A percentile compares a stretch with the other conserved stretches of the same genome.
Evolutionary conservation across 1,140 invertebrate species (phyloP).

Genomic region (Trachelipus rathkii): DNA sequence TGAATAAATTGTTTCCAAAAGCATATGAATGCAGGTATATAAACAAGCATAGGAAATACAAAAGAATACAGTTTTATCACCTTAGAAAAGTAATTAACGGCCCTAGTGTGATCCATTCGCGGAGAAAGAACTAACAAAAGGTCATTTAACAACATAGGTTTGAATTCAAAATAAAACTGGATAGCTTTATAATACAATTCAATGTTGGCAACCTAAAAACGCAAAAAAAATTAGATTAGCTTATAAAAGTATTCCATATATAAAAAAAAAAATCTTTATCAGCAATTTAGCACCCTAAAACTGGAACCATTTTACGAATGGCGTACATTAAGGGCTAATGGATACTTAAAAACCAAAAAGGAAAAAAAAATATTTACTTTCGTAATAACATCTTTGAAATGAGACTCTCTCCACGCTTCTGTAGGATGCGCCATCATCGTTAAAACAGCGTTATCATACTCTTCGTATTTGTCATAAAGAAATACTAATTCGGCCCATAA

Average conservation of each 20-base stretch:
- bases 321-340: too few relatives aligned
- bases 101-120: conserved; percentile 93
- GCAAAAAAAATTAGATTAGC: conserved; percentile 3
- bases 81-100: conserved; percentile 67
- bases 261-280: too few relatives aligned
- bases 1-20: not conserved
- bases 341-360: too few relatives aligned
- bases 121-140: conserved; percentile 92
- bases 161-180: conserved; percentile 97
- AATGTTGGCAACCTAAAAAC: conserved; percentile 82
- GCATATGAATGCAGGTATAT: too few relatives aligned
- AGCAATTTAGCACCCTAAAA: too few relatives aligned
- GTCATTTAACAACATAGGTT: conserved; percentile 94
- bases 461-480: conserved; percentile 99
- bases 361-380: conserved; percentile 55
- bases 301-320: too few relatives aligned
- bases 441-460: conserved; percentile 97
- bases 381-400: conserved; percentile 99
- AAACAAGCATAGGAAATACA: not conserved
- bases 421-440: conserved; percentile 99
- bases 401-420: conserved; percentile 97
- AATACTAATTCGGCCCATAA: conserved; percentile 99
- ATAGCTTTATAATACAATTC: conserved; percentile 99
- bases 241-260: too few relatives aligned
- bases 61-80: conserved; percentile 46